Evolutionary conservation across 2,113 vertebrate species (phyloP), one percentile per base, ranked within the genome.

Genomic region (Brevimyrus niger): DNA sequence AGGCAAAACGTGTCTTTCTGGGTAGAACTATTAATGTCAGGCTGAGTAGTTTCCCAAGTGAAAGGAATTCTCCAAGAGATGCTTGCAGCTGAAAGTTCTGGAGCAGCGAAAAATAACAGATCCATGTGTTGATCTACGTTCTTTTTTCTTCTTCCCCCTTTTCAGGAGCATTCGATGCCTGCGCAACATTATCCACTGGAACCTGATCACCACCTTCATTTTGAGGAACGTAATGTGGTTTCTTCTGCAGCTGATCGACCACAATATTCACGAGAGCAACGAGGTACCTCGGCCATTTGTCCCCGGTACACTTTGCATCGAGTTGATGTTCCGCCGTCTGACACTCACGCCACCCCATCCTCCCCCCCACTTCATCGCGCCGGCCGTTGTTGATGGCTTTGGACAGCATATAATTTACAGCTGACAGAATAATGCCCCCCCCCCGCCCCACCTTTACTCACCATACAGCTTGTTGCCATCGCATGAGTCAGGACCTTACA

Each of bases 101-200:
- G 31, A 31, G 8, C 15, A 1, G 69, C 6, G 11, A 76, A 76
- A 38, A 80, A 80, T 80, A 38, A 19, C 35, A 42, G 4, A 42
- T 19, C 35, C 15, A 7, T 42, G 73, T 42, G 15, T 15, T 42
- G 35, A 80, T 42, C 19, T 17, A 38, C 23, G 8, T 65, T 27
- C 19, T 53, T 53, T 50, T 19, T 31, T 35, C 42, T n/a, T n/a
- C n/a, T 17, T 46, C 42, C 9, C 46, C 23, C 82, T 1, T 11
- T n/a, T 4, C 11, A 99, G 98, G 95, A 99, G 98, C 92, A 99
- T 99, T 90, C 94, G 98, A 92, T 99, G 98, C 92, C 97, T 99
- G 87, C 93, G 98, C 90, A 99, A 99, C 47, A 97, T 99, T 90
- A 99, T 99, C 93, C 98, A 99, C 94, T 99, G 98, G 98, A 99